Evolutionary conservation across 2,888 invertebrate species (phyloP), one percentile per base, ranked within the genome.

Genomic region (Caenorhabditis imperialis): DNA sequence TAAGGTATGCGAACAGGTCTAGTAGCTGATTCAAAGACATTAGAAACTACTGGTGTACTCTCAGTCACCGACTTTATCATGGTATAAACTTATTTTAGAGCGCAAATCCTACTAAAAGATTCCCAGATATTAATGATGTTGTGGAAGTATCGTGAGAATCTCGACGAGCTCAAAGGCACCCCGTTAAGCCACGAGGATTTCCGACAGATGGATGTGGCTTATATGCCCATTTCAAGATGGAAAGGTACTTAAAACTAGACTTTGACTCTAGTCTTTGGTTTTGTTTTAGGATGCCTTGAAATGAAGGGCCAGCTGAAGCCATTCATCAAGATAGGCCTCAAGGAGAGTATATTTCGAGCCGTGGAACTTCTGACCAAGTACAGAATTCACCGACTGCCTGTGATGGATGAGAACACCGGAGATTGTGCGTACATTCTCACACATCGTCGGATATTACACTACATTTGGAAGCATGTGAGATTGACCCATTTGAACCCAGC

Each of bases 61-160:
- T 79, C 79, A 35, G 75, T 74, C n/a, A 79, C 79, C 33, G 79
- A 79, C 47, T 79, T 79, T 37, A 77, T 79, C 16, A 79, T 79
- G 79, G 75, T 78, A 44, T 30, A 10, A 7, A 30, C 10, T 6
- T 30, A 30, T n/a, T n/a, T n/a, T n/a, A n/a, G n/a, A n/a, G n/a
- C n/a, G n/a, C n/a, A n/a, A n/a, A n/a, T n/a, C n/a, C n/a, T n/a
- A n/a, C n/a, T n/a, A n/a, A n/a, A n/a, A n/a, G n/a, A n/a, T n/a
- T 30, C 37, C 14, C 33, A 73, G 73, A 60, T 78, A 14, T 40
- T 78, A 10, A 78, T 78, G 78, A 76, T 75, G 65, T 55, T 76
- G 58, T 78, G 78, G 78, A 78, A 78, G 45, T 76, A 70, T 55
- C 69, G 75, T 47, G 75, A 75, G 48, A 75, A 75, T 48, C 44